phyloP scores from a whole-genome alignment of 2,888 invertebrate genomes.

The Pegoplata infirma region DNA sequence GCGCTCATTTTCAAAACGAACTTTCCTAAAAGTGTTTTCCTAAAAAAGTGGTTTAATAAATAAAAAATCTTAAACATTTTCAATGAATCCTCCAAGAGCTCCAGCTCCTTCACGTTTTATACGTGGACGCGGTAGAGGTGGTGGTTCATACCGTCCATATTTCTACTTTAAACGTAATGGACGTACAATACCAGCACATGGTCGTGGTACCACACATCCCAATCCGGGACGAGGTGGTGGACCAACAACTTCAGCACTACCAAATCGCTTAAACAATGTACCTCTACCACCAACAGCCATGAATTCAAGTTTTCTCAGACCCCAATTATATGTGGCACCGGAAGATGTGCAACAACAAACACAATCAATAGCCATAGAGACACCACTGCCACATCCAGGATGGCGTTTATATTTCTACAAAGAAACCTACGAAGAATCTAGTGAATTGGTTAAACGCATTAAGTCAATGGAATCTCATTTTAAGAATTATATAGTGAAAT shows the following conservation, averaged over 20 bases:
- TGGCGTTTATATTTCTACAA: conserved; percentile 90
- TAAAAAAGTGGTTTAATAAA: no score
- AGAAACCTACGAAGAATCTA: conserved; percentile 80
- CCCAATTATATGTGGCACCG: conserved; percentile 69
- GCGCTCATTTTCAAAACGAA: conserved; percentile 16
- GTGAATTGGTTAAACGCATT: conserved; percentile 79
- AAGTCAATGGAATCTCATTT: conserved; percentile 81
- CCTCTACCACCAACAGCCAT: conserved; percentile 12
- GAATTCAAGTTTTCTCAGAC: conserved; percentile 68
- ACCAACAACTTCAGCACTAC: not conserved
- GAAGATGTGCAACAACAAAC: conserved; percentile 66
- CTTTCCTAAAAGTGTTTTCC: not conserved
- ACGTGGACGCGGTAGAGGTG: conserved; percentile 70
- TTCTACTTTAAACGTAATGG: conserved; percentile 74
- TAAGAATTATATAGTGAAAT: conserved; percentile 65
- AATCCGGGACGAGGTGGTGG: conserved; percentile 11
- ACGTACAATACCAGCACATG: conserved; percentile 70
- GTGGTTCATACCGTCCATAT: conserved; percentile 69
- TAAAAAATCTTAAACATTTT: no score
- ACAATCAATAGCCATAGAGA: conserved; percentile 67
- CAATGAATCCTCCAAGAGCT: conserved; percentile 68
- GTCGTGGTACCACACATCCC: conserved; percentile 31
- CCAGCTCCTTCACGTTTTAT: conserved; percentile 67
- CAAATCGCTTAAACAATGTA: conserved; percentile 15
- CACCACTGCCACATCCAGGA: conserved; percentile 80